Conservation (phyloP, 2,888 invertebrate genomes). For the Ormyrus pomaceus region DNA sequence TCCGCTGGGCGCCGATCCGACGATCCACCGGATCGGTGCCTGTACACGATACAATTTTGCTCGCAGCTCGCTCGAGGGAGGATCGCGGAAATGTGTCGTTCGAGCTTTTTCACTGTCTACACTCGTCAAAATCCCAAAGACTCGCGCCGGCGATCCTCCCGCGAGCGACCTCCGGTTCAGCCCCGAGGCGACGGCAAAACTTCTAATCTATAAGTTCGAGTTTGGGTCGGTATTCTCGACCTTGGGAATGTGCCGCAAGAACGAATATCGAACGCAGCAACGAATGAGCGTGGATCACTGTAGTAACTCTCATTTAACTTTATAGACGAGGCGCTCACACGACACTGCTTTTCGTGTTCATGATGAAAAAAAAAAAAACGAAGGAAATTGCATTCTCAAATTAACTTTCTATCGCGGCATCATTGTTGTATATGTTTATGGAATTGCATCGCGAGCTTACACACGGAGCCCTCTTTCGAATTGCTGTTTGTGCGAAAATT, state of each 20-base stretch:
- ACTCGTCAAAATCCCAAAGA: neutral
- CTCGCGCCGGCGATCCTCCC: constrained; percentile 28
- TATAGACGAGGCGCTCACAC: constrained; percentile 56
- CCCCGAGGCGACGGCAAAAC: constrained; percentile 3
- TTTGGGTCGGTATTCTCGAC: constrained; percentile 35
- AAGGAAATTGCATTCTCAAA: constrained; percentile 41
- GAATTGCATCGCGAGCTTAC: constrained; percentile 30
- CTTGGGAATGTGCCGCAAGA: constrained; percentile 12
- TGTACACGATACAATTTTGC: neutral
- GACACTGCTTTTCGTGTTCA: constrained; percentile 63
- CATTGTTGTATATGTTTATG: constrained; percentile 18
- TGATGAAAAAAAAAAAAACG: constrained; percentile 34
- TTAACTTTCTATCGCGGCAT: constrained; percentile 47
- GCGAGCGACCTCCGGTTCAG: constrained; percentile 16
- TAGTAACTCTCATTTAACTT: constrained; percentile 26
- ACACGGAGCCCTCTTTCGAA: constrained; percentile 5
- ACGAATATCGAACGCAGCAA: constrained; percentile 51
- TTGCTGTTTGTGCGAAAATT: constrained; percentile 46
- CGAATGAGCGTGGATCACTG: constrained; percentile 37
- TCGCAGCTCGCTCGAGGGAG: constrained; percentile 8
- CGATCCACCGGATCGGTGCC: neutral
- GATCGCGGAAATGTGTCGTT: constrained; percentile 12
- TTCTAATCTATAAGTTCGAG: constrained; percentile 7
- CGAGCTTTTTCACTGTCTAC: constrained; percentile 26
- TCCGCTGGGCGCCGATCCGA: neutral